These are phyloP conservation scores for Cottoperca gobio DNA, from an alignment of 2,797 vertebrate genomes.

Conservation along the genomic window DNA sequence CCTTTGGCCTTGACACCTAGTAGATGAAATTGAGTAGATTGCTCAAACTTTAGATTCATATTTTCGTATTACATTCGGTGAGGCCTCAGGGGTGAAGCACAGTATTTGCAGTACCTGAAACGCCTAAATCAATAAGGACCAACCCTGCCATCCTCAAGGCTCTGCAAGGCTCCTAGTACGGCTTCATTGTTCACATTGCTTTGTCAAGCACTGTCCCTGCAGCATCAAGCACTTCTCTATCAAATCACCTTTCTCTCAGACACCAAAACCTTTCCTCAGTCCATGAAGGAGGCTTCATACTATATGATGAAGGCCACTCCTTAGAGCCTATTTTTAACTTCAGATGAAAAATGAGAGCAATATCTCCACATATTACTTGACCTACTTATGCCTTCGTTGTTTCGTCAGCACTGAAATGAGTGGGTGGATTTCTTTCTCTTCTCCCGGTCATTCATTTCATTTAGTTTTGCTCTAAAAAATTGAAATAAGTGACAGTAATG, in stretches of 20 bases:
- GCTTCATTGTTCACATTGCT: conserved; percentile 32
- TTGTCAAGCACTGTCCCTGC: conserved; percentile 28
- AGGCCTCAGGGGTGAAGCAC: not conserved
- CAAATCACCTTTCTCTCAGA: conserved; percentile 8
- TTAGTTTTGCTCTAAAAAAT: conserved; percentile 44
- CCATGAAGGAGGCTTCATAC: conserved; percentile 5
- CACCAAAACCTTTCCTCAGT: not conserved
- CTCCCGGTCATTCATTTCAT: conserved; percentile 11
- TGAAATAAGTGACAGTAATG: conserved; percentile 32
- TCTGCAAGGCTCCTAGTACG: conserved; percentile 10
- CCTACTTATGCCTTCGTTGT: conserved; percentile 45
- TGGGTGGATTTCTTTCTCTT: conserved; percentile 29
- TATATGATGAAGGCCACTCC: conserved; percentile 8
- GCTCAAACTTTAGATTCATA: not conserved
- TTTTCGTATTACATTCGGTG: conserved; percentile 13
- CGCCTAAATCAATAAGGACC: conserved; percentile 6
- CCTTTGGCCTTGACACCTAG: not conserved
- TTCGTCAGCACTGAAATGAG: conserved; percentile 33
- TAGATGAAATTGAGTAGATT: not conserved
- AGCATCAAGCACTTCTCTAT: conserved; percentile 2
- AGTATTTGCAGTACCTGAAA: conserved; percentile 34
- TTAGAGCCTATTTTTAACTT: conserved; percentile 20
- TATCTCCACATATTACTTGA: conserved; percentile 43
- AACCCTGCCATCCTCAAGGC: conserved; percentile 26
- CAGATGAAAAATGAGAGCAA: conserved; percentile 47